A percentile compares a stretch with the other conserved stretches of the same genome.
Evolutionary conservation across 2,113 vertebrate genomes (phyloP).

Genomic region (Cygnus atratus): DNA sequence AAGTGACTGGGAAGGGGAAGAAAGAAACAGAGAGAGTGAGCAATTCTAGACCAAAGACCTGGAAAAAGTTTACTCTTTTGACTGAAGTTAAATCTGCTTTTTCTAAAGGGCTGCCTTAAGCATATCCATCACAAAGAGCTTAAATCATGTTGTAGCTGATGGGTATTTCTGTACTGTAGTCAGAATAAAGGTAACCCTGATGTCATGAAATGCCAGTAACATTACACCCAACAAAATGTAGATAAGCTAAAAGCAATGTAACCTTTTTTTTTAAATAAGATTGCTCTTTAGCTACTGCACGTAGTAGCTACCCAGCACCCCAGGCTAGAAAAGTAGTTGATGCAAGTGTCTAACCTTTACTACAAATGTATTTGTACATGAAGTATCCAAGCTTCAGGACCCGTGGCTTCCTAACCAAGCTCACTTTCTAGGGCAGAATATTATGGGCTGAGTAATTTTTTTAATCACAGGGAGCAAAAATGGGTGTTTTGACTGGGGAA

Average conservation of each 20-base stretch:
- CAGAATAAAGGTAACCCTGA: constrained; percentile 42
- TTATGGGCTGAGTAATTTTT: neutral
- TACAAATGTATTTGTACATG: neutral
- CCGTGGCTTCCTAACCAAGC: neutral
- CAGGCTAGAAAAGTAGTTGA: neutral
- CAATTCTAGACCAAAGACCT: neutral
- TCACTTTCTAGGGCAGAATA: neutral
- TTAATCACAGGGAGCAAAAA: neutral
- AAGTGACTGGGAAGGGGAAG: neutral
- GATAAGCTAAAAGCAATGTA: constrained; percentile 50
- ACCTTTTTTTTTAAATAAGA: constrained; percentile 43
- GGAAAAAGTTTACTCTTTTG: constrained; percentile 8
- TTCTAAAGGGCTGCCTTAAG: neutral
- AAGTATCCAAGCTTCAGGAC: neutral
- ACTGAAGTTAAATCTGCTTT: neutral
- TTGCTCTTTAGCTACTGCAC: constrained; percentile 38
- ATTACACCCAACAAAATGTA: neutral
- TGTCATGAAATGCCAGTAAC: constrained; percentile 32
- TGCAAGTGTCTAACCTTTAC: constrained; percentile 13
- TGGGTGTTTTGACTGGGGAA: neutral
- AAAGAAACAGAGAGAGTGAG: neutral
- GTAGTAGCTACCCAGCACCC: neutral
- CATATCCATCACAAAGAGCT: neutral
- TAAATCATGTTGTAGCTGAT: constrained; percentile 6
- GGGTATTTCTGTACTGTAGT: constrained; percentile 42